Evolutionary conservation across 2,797 vertebrate genomes (phyloP).

Genomic region (Crenuchus spilurus): DNA sequence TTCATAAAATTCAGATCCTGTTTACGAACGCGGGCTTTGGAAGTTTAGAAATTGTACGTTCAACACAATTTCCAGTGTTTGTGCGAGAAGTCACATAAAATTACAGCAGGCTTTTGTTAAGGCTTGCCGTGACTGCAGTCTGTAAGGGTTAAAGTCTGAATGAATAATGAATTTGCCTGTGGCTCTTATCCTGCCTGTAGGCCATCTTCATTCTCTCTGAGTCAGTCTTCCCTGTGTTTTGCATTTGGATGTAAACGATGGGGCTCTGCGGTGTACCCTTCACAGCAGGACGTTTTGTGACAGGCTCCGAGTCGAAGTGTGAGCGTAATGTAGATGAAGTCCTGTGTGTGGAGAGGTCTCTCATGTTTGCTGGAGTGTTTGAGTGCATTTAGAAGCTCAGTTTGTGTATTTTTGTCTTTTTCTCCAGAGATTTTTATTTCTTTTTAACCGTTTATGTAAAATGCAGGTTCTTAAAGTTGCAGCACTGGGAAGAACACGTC

Average conservation of each 20-base stretch:
- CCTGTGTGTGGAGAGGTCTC: no score
- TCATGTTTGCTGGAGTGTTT: no score
- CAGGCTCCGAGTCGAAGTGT: not conserved
- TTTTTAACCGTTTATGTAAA: no score
- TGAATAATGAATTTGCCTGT: not conserved
- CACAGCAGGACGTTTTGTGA: not conserved
- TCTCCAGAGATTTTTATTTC: no score
- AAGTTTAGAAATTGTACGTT: no score
- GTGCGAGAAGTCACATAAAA: not conserved
- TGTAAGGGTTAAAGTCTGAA: not conserved
- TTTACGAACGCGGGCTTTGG: no score
- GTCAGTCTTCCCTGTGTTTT: not conserved
- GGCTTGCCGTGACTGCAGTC: not conserved
- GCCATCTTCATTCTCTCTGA: not conserved
- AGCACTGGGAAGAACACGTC: no score
- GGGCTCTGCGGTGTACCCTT: not conserved
- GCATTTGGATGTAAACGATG: slow-evolving; percentile 6
- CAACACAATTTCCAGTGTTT: no score
- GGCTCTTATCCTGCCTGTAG: not conserved
- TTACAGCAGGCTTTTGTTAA: not conserved
- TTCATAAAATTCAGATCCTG: no score
- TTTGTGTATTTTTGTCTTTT: no score
- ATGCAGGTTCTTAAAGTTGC: no score
- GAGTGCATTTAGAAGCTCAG: no score
- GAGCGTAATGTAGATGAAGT: not conserved